Evolutionary conservation across 2,113 vertebrate species (phyloP).

Genomic region (Mesitornis unicolor): DNA sequence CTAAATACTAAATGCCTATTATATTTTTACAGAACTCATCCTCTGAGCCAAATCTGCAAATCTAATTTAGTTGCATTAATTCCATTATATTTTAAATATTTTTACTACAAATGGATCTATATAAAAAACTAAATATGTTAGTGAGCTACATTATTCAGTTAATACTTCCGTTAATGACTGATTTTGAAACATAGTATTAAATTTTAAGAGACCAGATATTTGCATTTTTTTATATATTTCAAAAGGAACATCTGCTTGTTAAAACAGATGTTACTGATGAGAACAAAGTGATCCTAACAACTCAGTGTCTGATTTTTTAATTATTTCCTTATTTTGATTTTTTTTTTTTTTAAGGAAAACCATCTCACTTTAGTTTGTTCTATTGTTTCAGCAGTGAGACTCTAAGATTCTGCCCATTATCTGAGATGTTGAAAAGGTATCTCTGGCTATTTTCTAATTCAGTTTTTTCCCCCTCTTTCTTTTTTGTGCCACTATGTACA

Average conservation of each 20-base stretch:
- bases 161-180: not conserved
- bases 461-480: not conserved
- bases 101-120: not conserved
- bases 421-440: not conserved
- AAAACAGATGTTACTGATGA: not conserved
- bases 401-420: not conserved
- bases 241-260: not conserved
- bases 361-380: not conserved
- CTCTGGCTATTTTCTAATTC: not conserved
- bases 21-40: not conserved
- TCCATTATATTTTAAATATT: not conserved
- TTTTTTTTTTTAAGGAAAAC: not conserved
- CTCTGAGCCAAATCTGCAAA: not conserved
- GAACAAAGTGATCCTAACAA: not conserved
- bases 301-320: accelerated
- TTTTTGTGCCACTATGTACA: not conserved
- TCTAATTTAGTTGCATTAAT: not conserved
- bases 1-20: not conserved
- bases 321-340: not conserved
- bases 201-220: not conserved
- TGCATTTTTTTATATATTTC: not conserved
- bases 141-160: not conserved
- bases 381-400: not conserved
- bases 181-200: not conserved
- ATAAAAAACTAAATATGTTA: not conserved